Evolutionary conservation across 2,888 invertebrate species (phyloP).

Genomic region (Seladonia tumulorum): DNA sequence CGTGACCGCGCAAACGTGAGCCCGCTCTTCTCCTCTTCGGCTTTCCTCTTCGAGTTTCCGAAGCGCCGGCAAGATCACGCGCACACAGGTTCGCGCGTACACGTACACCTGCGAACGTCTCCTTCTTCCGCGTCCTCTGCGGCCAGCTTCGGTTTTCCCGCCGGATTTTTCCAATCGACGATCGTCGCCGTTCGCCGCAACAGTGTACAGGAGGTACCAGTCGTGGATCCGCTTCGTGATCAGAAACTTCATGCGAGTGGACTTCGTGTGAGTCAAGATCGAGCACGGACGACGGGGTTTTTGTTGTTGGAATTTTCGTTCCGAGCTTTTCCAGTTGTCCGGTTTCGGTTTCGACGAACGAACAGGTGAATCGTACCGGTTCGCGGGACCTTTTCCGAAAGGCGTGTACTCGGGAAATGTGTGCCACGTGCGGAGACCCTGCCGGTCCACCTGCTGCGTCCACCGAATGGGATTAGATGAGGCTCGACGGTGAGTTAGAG

Average conservation of each 20-base stretch:
- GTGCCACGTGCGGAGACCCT: constrained; percentile 65
- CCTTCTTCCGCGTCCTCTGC: constrained; percentile 5
- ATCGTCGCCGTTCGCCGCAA: not conserved
- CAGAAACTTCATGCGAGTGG: not conserved
- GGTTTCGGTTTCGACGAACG: not conserved
- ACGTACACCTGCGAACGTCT: constrained; percentile 24
- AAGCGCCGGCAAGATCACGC: constrained; percentile 31
- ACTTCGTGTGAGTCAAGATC: not conserved
- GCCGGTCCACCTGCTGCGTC: constrained; percentile 65
- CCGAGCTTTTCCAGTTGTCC: not conserved
- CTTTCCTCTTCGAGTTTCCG: constrained; percentile 43
- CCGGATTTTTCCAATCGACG: constrained; percentile 8
- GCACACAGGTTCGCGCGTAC: not conserved
- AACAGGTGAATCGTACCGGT: not conserved
- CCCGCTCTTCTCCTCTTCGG: constrained; percentile 30
- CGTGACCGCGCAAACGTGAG: constrained; percentile 63
- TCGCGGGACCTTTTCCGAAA: not conserved
- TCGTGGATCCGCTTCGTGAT: not conserved
- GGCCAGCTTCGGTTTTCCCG: constrained; percentile 13
- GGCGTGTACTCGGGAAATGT: constrained; percentile 59
- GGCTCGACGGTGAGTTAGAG: constrained; percentile 63
- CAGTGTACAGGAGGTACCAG: not conserved
- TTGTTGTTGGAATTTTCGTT: not conserved
- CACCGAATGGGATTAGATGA: constrained; percentile 66
- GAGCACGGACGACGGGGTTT: too few species aligned